Evolutionary conservation across 2,113 vertebrate species (phyloP).

Genomic region (Entosphenus tridentatus): DNA sequence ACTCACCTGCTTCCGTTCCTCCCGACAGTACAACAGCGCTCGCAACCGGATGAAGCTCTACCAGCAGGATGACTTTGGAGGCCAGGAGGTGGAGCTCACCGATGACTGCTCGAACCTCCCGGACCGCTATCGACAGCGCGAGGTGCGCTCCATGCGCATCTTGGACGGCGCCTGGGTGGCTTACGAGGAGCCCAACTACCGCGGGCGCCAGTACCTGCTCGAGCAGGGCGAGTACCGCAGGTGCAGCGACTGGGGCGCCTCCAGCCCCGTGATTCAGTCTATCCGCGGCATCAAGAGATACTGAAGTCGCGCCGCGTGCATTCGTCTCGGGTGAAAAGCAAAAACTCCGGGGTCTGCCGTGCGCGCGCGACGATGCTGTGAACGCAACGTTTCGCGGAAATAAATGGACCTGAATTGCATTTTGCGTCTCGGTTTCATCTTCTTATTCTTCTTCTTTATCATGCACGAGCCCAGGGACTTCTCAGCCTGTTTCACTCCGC

Average conservation of each 20-base stretch:
- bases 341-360: too few species aligned
- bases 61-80: conserved; percentile 2
- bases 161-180: conserved; percentile 20
- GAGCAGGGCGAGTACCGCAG: conserved; percentile 20
- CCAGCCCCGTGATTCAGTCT: conserved; percentile 17
- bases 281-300: conserved; percentile 15
- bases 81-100: conserved; percentile 7
- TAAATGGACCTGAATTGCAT: too few species aligned
- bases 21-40: too few species aligned
- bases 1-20: too few species aligned
- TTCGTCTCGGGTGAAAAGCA: too few species aligned
- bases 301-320: too few species aligned
- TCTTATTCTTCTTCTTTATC: too few species aligned
- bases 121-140: conserved; percentile 16
- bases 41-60: not conserved
- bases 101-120: conserved; percentile 17
- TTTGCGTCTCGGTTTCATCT: too few species aligned
- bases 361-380: too few species aligned
- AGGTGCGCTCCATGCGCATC: conserved; percentile 20
- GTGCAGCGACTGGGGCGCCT: conserved; percentile 20
- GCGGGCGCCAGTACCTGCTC: conserved; percentile 22
- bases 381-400: too few species aligned
- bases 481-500: too few species aligned
- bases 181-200: conserved; percentile 19
- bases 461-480: too few species aligned